Percentiles rank a stretch among this genome's conserved stretches.
phyloP scores from a whole-genome alignment of 92 coral and sea anemone genomes.

The Parazoanthus atlanticus region DNA sequence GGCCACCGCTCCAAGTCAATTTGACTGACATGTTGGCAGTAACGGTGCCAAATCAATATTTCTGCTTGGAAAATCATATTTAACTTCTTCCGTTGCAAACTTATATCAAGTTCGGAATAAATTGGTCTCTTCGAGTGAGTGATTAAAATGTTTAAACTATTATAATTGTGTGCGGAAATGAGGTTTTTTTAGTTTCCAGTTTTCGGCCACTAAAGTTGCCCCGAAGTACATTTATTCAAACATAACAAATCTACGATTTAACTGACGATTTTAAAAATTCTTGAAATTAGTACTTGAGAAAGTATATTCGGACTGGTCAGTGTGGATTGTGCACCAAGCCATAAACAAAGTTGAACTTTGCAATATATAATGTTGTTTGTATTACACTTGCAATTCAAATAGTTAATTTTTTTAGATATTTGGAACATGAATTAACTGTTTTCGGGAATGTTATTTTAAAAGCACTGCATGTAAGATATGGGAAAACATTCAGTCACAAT shows the following conservation, averaged over 20 bases:
- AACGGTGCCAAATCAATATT: slow-evolving; percentile 30
- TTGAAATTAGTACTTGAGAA: background rate
- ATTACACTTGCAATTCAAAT: slow-evolving; percentile 27
- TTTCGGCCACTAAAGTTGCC: slow-evolving; percentile 22
- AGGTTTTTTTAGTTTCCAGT: slow-evolving; percentile 43
- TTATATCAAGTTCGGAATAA: slow-evolving; percentile 57
- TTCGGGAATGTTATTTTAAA: slow-evolving; percentile 13
- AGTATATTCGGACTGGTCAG: background rate
- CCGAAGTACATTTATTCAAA: slow-evolving; percentile 17
- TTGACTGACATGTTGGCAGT: slow-evolving; percentile 50
- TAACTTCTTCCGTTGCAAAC: slow-evolving; percentile 59
- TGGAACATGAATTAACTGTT: background rate
- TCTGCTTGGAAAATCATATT: slow-evolving; percentile 35
- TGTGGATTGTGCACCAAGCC: background rate
- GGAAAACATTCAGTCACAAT: background rate
- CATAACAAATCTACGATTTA: background rate
- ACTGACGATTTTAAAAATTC: background rate
- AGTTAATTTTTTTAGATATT: slow-evolving; percentile 1
- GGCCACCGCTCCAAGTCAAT: slow-evolving; percentile 19
- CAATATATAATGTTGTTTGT: background rate
- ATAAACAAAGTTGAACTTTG: slow-evolving; percentile 44
- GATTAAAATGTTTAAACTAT: slow-evolving; percentile 75
- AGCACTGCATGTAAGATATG: background rate
- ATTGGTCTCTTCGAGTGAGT: slow-evolving; percentile 62
- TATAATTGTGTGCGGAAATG: slow-evolving; percentile 85